A percentile compares a stretch with the other conserved stretches of the same genome.
These are phyloP conservation scores for Semicossyphus pulcher DNA, from an alignment of 2,113 vertebrate species.

Conservation along the genomic window DNA sequence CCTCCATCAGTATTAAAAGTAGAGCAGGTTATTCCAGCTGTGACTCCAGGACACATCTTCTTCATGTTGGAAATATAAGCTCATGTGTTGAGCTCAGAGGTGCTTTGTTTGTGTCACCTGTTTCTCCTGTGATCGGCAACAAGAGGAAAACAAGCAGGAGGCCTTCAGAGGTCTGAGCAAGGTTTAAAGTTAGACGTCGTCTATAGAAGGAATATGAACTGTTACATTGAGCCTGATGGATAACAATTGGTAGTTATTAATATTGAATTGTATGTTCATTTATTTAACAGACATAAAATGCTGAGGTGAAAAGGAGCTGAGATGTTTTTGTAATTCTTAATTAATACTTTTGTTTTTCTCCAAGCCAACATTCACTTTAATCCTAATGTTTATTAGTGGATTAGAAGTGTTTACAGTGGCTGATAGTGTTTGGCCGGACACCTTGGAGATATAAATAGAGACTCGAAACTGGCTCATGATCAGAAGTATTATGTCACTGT, in stretches of 20 bases:
- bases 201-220: no score
- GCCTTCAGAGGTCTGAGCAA: not conserved
- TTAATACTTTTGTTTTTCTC: no score
- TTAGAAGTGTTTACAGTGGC: conserved; percentile 24
- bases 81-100: not conserved
- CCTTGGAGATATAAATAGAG: conserved; percentile 3
- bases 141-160: conserved; percentile 2
- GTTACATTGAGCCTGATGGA: no score
- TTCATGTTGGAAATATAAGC: not conserved
- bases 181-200: no score
- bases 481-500: not conserved
- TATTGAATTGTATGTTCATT: no score
- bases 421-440: not conserved
- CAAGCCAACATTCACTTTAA: no score
- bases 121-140: conserved; percentile 25
- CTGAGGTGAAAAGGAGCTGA: no score
- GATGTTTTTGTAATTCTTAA: no score
- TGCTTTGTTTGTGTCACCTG: conserved; percentile 46
- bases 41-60: not conserved
- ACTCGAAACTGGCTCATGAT: not conserved
- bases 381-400: not conserved
- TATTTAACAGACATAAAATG: no score
- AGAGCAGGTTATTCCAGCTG: no score
- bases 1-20: no score
- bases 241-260: no score